Evolutionary conservation across 2,113 vertebrate genomes (phyloP).

Genomic region (Glaucomys volans): DNA sequence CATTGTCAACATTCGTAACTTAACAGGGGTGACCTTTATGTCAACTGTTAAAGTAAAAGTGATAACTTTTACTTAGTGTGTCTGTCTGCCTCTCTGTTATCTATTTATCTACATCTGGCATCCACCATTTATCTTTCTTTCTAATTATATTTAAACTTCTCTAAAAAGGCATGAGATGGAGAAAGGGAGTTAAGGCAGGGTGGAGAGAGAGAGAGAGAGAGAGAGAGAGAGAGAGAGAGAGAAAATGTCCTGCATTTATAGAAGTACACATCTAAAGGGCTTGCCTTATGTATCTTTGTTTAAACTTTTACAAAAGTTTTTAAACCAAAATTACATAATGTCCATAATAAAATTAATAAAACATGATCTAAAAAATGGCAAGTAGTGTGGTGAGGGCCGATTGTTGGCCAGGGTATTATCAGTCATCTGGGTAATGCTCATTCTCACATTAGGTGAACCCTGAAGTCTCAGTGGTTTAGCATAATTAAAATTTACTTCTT

Average conservation of each 20-base stretch:
- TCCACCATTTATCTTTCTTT: background rate
- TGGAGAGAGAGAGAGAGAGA: background rate
- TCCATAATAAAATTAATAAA: slow-evolving; percentile 36
- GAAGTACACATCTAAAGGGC: background rate
- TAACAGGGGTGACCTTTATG: background rate
- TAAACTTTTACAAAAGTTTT: slow-evolving; percentile 21
- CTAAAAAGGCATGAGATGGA: background rate
- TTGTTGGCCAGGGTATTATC: background rate
- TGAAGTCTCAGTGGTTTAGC: background rate
- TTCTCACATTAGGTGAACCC: background rate
- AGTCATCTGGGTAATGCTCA: background rate
- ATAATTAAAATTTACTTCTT: background rate
- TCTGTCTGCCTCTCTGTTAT: background rate
- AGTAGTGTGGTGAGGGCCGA: background rate
- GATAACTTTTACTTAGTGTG: background rate
- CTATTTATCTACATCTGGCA: background rate
- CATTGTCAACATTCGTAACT: background rate
- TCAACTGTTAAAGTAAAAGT: background rate
- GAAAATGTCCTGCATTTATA: background rate
- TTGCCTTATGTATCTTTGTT: background rate
- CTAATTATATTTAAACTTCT: background rate
- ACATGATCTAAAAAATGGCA: background rate
- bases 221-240: background rate
- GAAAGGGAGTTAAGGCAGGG: too few species aligned
- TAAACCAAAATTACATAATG: background rate